Percentiles rank a stretch among this genome's conserved stretches.
These are phyloP conservation scores for Neuroterus valhalla DNA, from an alignment of 1,140 invertebrate species.

Conservation along the genomic window DNA sequence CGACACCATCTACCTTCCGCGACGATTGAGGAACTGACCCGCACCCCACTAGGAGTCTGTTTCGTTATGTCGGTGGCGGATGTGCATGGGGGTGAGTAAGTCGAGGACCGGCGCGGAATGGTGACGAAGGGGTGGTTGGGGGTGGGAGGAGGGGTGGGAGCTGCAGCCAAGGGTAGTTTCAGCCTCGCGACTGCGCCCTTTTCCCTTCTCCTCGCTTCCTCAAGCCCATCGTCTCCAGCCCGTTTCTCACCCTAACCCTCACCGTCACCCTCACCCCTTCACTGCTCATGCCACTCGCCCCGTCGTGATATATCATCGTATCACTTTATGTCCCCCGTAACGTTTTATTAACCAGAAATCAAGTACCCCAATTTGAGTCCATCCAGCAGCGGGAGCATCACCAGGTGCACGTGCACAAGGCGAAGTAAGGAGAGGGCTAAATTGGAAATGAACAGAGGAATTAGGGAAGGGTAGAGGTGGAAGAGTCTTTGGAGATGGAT, in stretches of 20 bases:
- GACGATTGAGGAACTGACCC: conserved; percentile 19
- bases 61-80: conserved; percentile 23
- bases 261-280: conserved; percentile 32
- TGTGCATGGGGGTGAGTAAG: conserved; percentile 6
- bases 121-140: not conserved
- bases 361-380: conserved; percentile 39
- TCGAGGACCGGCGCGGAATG: conserved; percentile 1
- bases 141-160: conserved; percentile 49
- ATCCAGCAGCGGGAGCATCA: not conserved
- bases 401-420: not conserved
- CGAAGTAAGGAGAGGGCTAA: no score
- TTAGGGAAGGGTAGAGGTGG: no score
- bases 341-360: conserved; percentile 66
- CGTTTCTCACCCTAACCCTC: conserved; percentile 33
- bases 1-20: conserved; percentile 3
- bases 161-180: conserved; percentile 53
- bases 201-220: conserved; percentile 46
- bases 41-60: conserved; percentile 30
- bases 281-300: not conserved
- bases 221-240: conserved; percentile 34
- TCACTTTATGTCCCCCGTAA: conserved; percentile 61
- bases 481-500: conserved; percentile 4
- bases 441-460: no score
- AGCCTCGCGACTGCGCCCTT: conserved; percentile 62
- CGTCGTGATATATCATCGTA: conserved; percentile 57